Evolutionary conservation across 2,888 invertebrate species (phyloP).

Genomic region (Sarcophaga variegata): DNA sequence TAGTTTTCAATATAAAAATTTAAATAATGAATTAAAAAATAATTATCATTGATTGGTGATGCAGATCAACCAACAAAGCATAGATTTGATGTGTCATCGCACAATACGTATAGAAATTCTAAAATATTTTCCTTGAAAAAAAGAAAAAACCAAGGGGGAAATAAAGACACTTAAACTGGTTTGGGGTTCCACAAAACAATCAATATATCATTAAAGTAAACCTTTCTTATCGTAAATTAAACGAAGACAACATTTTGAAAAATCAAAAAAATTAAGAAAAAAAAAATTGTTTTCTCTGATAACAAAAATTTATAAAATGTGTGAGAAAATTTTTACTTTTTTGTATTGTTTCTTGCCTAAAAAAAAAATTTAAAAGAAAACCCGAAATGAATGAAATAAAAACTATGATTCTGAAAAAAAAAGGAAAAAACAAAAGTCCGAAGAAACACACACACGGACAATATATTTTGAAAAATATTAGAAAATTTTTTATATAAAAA

Average conservation of each 20-base stretch:
- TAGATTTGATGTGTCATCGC: conserved; percentile 47
- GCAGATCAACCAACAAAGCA: not conserved
- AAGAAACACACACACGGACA: not conserved
- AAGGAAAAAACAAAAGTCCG: too few species aligned
- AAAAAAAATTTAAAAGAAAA: conserved; percentile 46
- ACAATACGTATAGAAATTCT: not conserved
- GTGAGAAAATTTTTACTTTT: conserved; percentile 61
- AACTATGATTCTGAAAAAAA: too few species aligned
- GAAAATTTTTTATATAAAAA: conserved; percentile 43
- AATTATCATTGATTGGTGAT: conserved; percentile 9
- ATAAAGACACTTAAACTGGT: conserved; percentile 33
- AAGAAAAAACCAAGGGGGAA: not conserved
- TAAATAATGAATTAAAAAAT: conserved; percentile 32
- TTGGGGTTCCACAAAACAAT: conserved; percentile 32
- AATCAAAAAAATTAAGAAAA: conserved; percentile 37
- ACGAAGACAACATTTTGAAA: conserved; percentile 27
- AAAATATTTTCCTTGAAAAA: conserved; percentile 1
- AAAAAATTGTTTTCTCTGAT: conserved; percentile 36
- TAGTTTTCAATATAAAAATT: conserved; percentile 29
- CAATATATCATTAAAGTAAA: conserved; percentile 27
- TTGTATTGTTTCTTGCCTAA: not conserved
- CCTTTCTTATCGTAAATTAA: conserved; percentile 57
- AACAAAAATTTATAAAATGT: conserved; percentile 63
- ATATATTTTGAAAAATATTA: conserved; percentile 53
- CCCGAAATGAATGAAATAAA: conserved; percentile 33